Conservation (phyloP, 2,797 vertebrate genomes). For the Sylvia borin region DNA sequence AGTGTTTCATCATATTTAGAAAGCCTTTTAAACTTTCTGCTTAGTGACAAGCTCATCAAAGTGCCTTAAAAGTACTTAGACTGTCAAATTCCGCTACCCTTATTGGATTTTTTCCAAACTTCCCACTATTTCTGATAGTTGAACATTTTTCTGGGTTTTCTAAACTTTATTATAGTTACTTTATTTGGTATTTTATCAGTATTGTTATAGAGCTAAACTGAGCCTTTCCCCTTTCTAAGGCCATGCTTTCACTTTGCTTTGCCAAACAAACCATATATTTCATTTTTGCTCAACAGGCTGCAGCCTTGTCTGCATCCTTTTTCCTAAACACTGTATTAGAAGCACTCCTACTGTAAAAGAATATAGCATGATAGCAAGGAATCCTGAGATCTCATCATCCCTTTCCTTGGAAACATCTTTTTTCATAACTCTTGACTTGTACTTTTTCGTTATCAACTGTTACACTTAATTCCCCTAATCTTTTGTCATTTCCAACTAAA, state of each 20-base stretch:
- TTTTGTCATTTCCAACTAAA: neutral
- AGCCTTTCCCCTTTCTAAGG: neutral
- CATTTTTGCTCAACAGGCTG: neutral
- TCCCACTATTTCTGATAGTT: neutral
- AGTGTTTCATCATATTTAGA: neutral
- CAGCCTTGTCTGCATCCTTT: neutral
- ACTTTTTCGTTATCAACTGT: neutral
- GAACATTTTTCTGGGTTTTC: neutral
- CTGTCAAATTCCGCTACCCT: neutral
- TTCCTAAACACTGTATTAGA: neutral
- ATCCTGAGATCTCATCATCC: neutral
- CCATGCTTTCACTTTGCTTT: neutral
- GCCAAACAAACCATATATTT: neutral
- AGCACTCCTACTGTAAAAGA: neutral
- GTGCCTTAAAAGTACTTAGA: neutral
- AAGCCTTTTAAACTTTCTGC: neutral
- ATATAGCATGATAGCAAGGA: neutral
- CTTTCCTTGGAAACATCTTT: neutral
- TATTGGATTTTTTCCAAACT: neutral
- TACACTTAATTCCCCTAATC: neutral
- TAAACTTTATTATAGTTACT: neutral
- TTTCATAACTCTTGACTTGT: neutral
- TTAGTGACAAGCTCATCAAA: neutral
- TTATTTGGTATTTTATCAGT: neutral
- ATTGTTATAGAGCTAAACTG: neutral